Evolutionary conservation across 2,888 invertebrate species (phyloP).

Genomic region (Laothoe populi): DNA sequence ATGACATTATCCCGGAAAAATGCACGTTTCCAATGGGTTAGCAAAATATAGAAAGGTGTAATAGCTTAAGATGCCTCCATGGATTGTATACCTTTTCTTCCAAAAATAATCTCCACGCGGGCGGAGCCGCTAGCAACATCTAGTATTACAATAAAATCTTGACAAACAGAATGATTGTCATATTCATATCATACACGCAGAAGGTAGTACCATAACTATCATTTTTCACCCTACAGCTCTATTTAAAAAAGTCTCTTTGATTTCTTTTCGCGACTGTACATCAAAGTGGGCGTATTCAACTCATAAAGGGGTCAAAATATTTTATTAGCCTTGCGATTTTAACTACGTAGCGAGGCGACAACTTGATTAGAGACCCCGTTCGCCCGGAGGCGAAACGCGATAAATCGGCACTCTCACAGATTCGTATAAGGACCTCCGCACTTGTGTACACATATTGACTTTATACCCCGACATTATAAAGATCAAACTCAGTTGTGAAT

Average conservation of each 20-base stretch:
- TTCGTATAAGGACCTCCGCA: conserved; percentile 20
- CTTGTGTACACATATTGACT: conserved; percentile 42
- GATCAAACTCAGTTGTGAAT: conserved; percentile 1
- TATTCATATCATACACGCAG: background rate
- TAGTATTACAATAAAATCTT: too few species aligned
- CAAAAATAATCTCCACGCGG: too few species aligned
- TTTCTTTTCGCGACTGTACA: conserved; percentile 57
- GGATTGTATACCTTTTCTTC: too few species aligned
- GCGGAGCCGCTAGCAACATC: too few species aligned
- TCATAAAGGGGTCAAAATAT: conserved; percentile 84
- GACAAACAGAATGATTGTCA: background rate
- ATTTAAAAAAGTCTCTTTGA: background rate
- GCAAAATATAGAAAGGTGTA: too few species aligned
- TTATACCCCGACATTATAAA: conserved; percentile 35
- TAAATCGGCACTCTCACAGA: conserved; percentile 55
- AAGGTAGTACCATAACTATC: background rate
- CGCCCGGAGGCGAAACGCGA: conserved; percentile 57
- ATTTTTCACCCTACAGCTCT: background rate
- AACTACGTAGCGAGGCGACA: conserved; percentile 77
- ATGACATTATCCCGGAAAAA: too few species aligned
- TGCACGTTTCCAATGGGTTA: too few species aligned
- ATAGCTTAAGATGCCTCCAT: too few species aligned
- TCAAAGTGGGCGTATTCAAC: conserved; percentile 78
- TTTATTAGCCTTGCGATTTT: conserved; percentile 85
- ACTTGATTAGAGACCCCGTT: conserved; percentile 75